phyloP scores from a whole-genome alignment of 1,140 invertebrate species.

The Drosophila jambulina region DNA sequence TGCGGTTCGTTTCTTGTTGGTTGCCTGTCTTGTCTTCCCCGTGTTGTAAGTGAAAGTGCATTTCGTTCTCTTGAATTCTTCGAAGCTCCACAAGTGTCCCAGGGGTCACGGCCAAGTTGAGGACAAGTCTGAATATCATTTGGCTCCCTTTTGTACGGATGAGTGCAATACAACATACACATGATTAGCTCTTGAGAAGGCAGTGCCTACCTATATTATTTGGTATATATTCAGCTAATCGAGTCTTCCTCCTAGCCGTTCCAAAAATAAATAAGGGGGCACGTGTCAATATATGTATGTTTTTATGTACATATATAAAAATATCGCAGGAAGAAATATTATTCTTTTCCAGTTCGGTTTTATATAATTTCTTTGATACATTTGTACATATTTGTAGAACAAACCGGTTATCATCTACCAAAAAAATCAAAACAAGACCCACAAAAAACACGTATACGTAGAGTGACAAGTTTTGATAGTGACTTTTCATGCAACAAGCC shows the following conservation, averaged over 20 bases:
- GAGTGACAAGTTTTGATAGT: slow-evolving; percentile 69
- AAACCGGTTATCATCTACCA: slow-evolving; percentile 72
- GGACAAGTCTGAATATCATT: slow-evolving; percentile 46
- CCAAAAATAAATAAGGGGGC: slow-evolving; percentile 66
- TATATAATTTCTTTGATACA: slow-evolving; percentile 30
- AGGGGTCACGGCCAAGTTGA: slow-evolving; percentile 56
- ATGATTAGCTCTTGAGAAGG: slow-evolving; percentile 20
- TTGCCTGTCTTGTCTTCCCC: slow-evolving; percentile 22
- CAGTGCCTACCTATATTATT: slow-evolving; percentile 14
- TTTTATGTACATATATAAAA: neutral
- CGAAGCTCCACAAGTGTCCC: slow-evolving; percentile 57
- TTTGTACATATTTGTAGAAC: slow-evolving; percentile 21
- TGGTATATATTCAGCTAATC: slow-evolving; percentile 48
- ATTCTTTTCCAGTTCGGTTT: slow-evolving; percentile 56
- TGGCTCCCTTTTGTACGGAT: neutral
- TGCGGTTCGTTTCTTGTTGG: slow-evolving; percentile 45
- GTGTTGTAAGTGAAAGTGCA: slow-evolving; percentile 77
- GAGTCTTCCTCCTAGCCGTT: slow-evolving; percentile 31
- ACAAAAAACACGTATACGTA: slow-evolving; percentile 16
- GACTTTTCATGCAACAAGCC: slow-evolving; percentile 50
- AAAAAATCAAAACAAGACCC: slow-evolving; percentile 43
- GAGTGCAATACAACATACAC: slow-evolving; percentile 3
- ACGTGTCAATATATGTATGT: slow-evolving; percentile 51
- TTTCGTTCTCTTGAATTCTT: slow-evolving; percentile 15
- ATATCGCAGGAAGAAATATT: slow-evolving; percentile 28